Conservation (phyloP, 2,113 vertebrate genomes). For the Oceanodroma tethys region DNA sequence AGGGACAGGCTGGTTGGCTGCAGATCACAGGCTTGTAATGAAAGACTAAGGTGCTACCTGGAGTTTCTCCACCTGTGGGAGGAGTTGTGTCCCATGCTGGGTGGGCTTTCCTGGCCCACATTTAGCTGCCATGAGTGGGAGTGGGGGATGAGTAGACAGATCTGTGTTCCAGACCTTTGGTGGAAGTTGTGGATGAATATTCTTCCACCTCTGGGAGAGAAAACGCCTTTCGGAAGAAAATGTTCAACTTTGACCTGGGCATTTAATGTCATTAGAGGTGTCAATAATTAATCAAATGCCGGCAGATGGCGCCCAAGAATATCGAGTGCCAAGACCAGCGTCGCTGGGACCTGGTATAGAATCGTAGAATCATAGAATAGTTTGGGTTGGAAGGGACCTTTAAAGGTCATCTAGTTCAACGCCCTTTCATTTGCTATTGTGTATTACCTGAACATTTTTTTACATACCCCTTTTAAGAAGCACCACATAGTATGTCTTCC, state of each 20-base stretch:
- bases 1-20: neutral
- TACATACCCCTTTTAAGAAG: accelerated
- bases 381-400: neutral
- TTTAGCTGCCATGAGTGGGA: neutral
- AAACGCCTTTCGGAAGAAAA: neutral
- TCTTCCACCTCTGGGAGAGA: neutral
- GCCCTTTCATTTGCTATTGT: neutral
- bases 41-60: neutral
- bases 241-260: neutral
- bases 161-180: neutral
- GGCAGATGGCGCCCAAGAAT: conserved; percentile 16
- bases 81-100: neutral
- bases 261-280: neutral
- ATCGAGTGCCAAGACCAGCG: neutral
- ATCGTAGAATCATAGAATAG: neutral
- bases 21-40: neutral
- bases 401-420: neutral
- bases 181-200: neutral
- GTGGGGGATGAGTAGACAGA: neutral
- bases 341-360: neutral
- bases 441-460: neutral
- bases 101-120: neutral
- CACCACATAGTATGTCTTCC: neutral
- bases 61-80: neutral
- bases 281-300: neutral